Percentiles rank a stretch among this genome's conserved stretches.
phyloP scores from a whole-genome alignment of 2,888 invertebrate species.

The Agelastica alni region DNA sequence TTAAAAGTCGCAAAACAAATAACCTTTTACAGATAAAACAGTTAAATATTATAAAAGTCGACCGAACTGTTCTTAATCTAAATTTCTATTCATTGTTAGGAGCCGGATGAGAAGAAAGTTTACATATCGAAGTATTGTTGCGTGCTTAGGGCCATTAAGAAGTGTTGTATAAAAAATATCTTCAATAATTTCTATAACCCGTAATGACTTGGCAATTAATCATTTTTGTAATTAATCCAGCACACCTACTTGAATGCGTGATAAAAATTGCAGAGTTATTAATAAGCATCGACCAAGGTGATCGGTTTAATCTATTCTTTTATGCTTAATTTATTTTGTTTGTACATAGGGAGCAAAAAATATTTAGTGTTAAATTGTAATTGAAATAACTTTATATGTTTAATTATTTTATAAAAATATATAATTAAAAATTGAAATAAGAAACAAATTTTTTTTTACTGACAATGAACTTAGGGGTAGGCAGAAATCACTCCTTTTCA shows the following conservation, averaged over 20 bases:
- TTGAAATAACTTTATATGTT: too few relatives aligned
- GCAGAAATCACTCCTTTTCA: too few relatives aligned
- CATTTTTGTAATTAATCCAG: constrained; percentile 33
- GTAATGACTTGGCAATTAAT: constrained; percentile 43
- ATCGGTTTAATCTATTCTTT: not conserved
- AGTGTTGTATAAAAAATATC: constrained; percentile 42
- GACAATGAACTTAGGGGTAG: too few relatives aligned
- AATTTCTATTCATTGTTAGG: constrained; percentile 16
- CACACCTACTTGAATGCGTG: constrained; percentile 21
- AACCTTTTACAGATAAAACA: too few relatives aligned
- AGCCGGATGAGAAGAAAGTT: constrained; percentile 21
- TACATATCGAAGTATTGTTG: constrained; percentile 35
- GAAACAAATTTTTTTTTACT: too few relatives aligned
- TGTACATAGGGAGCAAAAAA: too few relatives aligned
- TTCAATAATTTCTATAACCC: constrained; percentile 48
- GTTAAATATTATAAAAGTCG: too few relatives aligned
- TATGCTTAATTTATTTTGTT: too few relatives aligned
- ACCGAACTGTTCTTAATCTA: constrained; percentile 1
- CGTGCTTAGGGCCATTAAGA: constrained; percentile 45
- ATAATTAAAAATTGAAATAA: too few relatives aligned
- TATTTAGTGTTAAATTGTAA: too few relatives aligned
- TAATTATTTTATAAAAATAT: too few relatives aligned
- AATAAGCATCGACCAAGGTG: constrained; percentile 5
- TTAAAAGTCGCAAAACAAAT: too few relatives aligned
- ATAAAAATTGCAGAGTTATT: constrained; percentile 22